phyloP scores from a whole-genome alignment of 1,140 invertebrate species.

The Pseudomyrmex pallidus region DNA sequence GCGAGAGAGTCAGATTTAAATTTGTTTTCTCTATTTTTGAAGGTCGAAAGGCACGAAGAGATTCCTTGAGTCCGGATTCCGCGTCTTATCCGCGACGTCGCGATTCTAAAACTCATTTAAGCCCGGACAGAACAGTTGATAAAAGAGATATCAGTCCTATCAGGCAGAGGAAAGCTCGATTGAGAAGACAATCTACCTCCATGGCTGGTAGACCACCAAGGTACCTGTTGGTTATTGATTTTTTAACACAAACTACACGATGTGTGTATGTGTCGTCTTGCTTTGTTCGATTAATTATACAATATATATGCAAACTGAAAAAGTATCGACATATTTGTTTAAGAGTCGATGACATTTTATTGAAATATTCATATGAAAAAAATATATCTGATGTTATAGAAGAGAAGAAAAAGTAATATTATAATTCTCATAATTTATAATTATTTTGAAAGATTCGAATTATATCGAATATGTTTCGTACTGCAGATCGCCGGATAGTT shows the following conservation, averaged over 20 bases:
- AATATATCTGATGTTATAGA: too few species aligned
- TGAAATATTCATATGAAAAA: too few species aligned
- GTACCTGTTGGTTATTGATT: slow-evolving; percentile 73
- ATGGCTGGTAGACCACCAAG: slow-evolving; percentile 86
- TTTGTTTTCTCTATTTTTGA: slow-evolving; percentile 72
- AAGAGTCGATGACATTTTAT: too few species aligned
- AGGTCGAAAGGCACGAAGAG: slow-evolving; percentile 90
- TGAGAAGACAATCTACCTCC: slow-evolving; percentile 93
- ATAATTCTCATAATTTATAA: not conserved
- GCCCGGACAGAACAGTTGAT: slow-evolving; percentile 91
- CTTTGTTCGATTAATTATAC: not conserved
- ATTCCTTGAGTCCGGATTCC: slow-evolving; percentile 95
- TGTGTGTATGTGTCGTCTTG: not conserved
- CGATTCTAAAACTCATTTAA: slow-evolving; percentile 91
- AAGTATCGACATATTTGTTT: too few species aligned
- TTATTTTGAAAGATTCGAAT: not conserved
- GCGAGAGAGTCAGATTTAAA: too few species aligned
- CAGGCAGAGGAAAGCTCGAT: slow-evolving; percentile 87
- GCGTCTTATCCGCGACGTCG: slow-evolving; percentile 89
- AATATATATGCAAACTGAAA: too few species aligned
- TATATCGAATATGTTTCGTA: not conserved
- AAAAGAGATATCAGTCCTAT: slow-evolving; percentile 90
- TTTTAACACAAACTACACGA: not conserved
- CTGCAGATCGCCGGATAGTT: slow-evolving; percentile 85
- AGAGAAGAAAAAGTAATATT: not conserved